Evolutionary conservation across 1,140 invertebrate species (phyloP), one percentile per base, ranked within the genome.

Genomic region (Brachystomella parvula): DNA sequence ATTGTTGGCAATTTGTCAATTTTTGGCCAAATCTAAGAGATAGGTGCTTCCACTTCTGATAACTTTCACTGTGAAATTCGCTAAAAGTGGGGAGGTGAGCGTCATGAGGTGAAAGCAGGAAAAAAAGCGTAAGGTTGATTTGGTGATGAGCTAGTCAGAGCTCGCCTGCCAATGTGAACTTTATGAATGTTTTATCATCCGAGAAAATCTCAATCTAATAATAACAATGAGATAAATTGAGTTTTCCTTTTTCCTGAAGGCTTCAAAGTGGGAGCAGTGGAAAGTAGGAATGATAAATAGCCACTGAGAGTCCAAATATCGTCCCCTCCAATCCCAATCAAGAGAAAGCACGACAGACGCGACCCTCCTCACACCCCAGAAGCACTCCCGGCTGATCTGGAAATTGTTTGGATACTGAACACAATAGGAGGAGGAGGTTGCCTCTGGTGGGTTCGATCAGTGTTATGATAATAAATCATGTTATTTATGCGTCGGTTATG

Each of bases 391-490:
- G 24, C 56, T 47, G n/a, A n/a, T n/a, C n/a, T 60, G 28, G 60
- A 28, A 56, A n/a, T 56, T 44, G 39, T 12, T 12, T 44, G n/a
- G 12, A n/a, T n/a, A 44, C n/a, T 12, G n/a, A 44, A 44, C n/a
- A n/a, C n/a, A 44, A 12, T 12, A 44, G 12, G 39, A 44, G 12
- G 39, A 44, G 12, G 12, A n/a, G 19, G 3, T n/a, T 56, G 19
- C 19, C 49, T 21, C 12, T n/a, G 12, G 26, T n/a, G 49, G 26
- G 19, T 56, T 9, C 19, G 26, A 64, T 31, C 33, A 70, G 66
- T 70, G 64, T 70, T 66, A 66, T 70, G 68, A 61, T 64, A 70
- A 70, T 70, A 70, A 70, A 70, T 70, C 68, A 66, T 64, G 21
- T 56, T 56, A n/a, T 6, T 28, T 6, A 56, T 6, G 26, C 9